Conservation (phyloP, 2,797 vertebrate genomes). For the Lepilemur septentrionalis region DNA sequence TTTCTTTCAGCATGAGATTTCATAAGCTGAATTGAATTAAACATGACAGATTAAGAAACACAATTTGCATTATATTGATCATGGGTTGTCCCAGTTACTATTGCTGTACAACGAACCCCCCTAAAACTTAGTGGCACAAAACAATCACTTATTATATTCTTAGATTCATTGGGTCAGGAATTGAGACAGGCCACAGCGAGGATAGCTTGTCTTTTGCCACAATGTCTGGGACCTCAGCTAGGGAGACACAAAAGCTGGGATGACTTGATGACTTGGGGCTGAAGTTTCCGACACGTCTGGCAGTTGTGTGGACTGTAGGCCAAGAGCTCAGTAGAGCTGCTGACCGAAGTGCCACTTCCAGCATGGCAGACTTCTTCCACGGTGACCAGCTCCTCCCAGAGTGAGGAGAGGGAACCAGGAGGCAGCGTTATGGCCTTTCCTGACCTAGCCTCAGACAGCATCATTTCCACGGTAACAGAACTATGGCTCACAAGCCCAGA, state of each 20-base stretch:
- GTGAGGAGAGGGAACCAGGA: not conserved
- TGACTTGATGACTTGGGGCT: not conserved
- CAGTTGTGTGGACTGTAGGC: not conserved
- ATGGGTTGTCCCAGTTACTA: not conserved
- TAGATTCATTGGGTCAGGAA: not conserved
- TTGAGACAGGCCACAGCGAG: not conserved
- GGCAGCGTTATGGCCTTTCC: not conserved
- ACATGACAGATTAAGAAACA: not conserved
- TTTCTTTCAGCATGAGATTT: not conserved
- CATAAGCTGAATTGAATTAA: constrained; percentile 11
- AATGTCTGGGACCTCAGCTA: not conserved
- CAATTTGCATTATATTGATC: not conserved
- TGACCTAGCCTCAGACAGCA: not conserved
- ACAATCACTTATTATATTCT: not conserved
- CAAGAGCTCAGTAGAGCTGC: not conserved
- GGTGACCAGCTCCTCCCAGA: not conserved
- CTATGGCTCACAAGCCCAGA: not conserved
- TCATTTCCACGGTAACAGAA: not conserved
- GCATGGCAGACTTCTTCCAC: not conserved
- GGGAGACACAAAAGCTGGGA: not conserved
- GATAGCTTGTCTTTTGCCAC: not conserved
- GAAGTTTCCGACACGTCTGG: not conserved
- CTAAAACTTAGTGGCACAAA: not conserved
- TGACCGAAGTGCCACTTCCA: not conserved
- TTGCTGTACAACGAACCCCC: not conserved